Evolutionary conservation across 2,113 vertebrate genomes (phyloP), one percentile per base, ranked within the genome.

Genomic region (Albula goreensis): DNA sequence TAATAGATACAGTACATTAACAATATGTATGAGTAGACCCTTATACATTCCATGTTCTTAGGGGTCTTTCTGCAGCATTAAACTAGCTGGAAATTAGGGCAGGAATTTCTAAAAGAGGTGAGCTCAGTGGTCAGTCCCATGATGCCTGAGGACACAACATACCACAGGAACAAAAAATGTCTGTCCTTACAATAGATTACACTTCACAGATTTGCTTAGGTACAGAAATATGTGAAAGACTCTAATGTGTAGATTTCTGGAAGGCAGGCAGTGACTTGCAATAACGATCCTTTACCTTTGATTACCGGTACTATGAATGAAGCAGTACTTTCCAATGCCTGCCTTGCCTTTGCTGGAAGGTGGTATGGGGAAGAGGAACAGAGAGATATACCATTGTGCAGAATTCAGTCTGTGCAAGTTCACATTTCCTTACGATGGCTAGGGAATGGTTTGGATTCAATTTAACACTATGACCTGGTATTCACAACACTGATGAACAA

Each of bases 331-430:
- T 95, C 95, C 92, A 94, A 89, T 94, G 93, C 95, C 95, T 92
- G 94, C 93, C 92, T 91, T 96, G 93, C 91, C 94, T 96, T 96
- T 96, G 93, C 96, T 97, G 92, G 90, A 94, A 93, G 85, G 90
- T 91, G 93, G 91, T 93, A 91, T 90, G 85, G 91, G 91, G 90
- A 85, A 90, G 92, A 89, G 60, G 93, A 90, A 22, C 0, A n/a
- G 60, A 13, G 78, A 80, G 78, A 79, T 87, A 22, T 70, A 63
- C 77, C 41, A 83, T 31, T 66, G 51, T 82, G 57, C 50, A 53
- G 25, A 52, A 12, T 66, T 13, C n/a, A 17, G 50, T 78, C n/a
- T 15, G 63, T 57, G 31, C 17, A 49, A 49, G 22, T 22, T 56
- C 80, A 82, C 22, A 82, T 8, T 22, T 25, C 19, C 63, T 70